Evolutionary conservation across 2,888 invertebrate species (phyloP).

Genomic region (Perizoma affinitatum): DNA sequence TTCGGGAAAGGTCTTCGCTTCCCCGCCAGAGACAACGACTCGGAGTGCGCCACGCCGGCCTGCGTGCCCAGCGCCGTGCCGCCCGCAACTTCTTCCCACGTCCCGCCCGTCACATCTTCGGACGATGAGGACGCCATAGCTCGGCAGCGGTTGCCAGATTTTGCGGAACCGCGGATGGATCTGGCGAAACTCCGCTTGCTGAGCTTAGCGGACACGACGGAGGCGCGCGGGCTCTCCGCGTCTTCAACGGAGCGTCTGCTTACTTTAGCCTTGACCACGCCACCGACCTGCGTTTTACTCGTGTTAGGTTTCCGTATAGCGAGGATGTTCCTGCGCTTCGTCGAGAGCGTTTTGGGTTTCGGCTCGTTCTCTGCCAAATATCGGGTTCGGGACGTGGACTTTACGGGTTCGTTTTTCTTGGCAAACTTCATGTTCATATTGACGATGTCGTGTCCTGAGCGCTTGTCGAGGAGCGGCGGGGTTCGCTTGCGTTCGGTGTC

Average conservation of each 20-base stretch:
- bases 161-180: slow-evolving; percentile 44
- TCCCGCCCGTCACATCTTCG: slow-evolving; percentile 53
- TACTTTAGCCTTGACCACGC: slow-evolving; percentile 55
- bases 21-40: slow-evolving; percentile 38
- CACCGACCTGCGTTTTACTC: slow-evolving; percentile 64
- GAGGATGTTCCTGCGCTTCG: slow-evolving; percentile 70
- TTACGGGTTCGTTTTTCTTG: slow-evolving; percentile 66
- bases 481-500: slow-evolving; percentile 59
- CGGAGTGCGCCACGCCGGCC: slow-evolving; percentile 20
- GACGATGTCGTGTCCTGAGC: slow-evolving; percentile 64
- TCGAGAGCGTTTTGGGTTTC: slow-evolving; percentile 65
- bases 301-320: slow-evolving; percentile 73
- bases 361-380: slow-evolving; percentile 69
- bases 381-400: slow-evolving; percentile 59
- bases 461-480: slow-evolving; percentile 55
- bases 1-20: slow-evolving; percentile 64
- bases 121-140: slow-evolving; percentile 67
- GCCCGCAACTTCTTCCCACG: slow-evolving; percentile 64
- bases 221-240: slow-evolving; percentile 57
- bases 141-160: slow-evolving; percentile 47
- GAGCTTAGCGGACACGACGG: slow-evolving; percentile 54
- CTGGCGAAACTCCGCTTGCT: slow-evolving; percentile 67
- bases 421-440: slow-evolving; percentile 56
- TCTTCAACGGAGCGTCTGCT: slow-evolving; percentile 67
- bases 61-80: slow-evolving; percentile 50